Base-by-base conservation (phyloP, 2,888 invertebrate species). In the Plutella xylostella region DNA sequence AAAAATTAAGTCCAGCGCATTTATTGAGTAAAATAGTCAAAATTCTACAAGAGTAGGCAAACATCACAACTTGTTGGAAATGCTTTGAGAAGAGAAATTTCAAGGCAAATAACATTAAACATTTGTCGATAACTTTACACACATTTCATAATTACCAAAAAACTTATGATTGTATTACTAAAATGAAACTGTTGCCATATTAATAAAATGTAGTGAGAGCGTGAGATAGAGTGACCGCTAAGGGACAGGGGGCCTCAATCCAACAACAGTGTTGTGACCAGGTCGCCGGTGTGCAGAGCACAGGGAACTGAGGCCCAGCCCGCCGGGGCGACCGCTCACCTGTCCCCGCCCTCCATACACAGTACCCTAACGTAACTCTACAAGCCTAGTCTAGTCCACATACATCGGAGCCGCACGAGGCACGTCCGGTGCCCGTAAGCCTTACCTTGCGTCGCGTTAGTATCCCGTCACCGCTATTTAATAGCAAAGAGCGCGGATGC, bases 11-110 rank as follows among this genome's bases (percentile, higher is more conserved):
- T 78, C 72, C 75, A 80, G 72, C 78, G 76, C 72, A 75, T 82
- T 82, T 82, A 82, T 80, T 80, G 71, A 70, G 69, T 80, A 80
- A 83, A 82, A 74, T 78, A 74, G 75, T 80, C 80, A 78, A 82
- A 80, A 80, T 78, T 72, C 82, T 82, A 82, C 80, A 82, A 75
- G 76, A 79, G 70, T 80, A 82, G 76, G 80, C 80, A 79, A 80
- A 80, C 79, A 77, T 82, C 82, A 82, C 80, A 80, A 79, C 75
- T 79, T 78, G 61, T 71, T 77, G 76, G 75, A 77, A 76, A 78
- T 70, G 76, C 72, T 74, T n/a, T 72, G 73, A 68, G 68, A 68
- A 71, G 76, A 49, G 48, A 47, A 45, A 70, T 66, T 68, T 73
- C 74, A 80, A 82, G 80, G 80, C 82, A 77, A 61, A 67, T 57